Evolutionary conservation across 2,113 vertebrate genomes (phyloP).

Genomic region (Azemiops feae): DNA sequence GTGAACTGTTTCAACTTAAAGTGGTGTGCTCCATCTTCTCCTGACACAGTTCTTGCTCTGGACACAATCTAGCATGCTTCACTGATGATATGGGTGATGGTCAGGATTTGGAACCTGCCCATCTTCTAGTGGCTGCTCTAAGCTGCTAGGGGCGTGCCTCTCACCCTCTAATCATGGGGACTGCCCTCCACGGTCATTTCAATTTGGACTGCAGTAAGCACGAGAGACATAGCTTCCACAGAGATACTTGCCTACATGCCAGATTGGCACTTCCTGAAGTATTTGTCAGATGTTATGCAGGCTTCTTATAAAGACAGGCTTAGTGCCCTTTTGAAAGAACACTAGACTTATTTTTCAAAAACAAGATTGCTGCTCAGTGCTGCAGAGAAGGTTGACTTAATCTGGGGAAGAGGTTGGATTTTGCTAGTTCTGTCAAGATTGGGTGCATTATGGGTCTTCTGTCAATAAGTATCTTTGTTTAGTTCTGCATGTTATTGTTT

Average conservation of each 20-base stretch:
- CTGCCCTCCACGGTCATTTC: neutral
- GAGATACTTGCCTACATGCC: neutral
- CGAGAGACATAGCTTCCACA: neutral
- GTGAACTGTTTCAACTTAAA: neutral
- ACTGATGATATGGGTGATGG: neutral
- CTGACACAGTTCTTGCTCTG: neutral
- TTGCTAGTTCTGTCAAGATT: neutral
- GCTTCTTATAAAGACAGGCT: neutral
- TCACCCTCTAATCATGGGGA: neutral
- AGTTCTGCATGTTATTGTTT: neutral
- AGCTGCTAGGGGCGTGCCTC: neutral
- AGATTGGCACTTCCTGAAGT: neutral
- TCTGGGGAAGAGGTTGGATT: neutral
- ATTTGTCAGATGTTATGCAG: neutral
- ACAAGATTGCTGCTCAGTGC: neutral
- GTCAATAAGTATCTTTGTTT: neutral
- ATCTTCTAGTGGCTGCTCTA: neutral
- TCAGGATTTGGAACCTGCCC: neutral
- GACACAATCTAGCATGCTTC: neutral
- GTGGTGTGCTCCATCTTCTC: neutral
- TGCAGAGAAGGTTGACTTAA: neutral
- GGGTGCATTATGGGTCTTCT: neutral
- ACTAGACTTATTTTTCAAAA: neutral
- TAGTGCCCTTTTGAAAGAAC: neutral
- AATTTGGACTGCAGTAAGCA: neutral